Evolutionary conservation across 2,797 vertebrate species (phyloP).

Genomic region (Lepus oiostolus): DNA sequence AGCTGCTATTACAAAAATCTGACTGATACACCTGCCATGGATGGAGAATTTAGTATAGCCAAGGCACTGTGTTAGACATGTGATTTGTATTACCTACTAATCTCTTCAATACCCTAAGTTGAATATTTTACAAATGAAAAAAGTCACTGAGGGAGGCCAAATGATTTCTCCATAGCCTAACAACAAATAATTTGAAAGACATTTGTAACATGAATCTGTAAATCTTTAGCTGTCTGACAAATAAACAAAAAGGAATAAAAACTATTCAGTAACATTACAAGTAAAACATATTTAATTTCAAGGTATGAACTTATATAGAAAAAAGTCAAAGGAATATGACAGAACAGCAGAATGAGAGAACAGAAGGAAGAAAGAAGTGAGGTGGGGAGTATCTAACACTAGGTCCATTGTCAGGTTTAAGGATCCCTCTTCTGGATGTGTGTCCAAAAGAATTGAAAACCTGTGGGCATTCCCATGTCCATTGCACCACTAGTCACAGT

Average conservation of each 20-base stretch:
- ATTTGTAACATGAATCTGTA: neutral
- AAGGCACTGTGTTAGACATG: neutral
- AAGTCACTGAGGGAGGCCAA: neutral
- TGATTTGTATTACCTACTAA: neutral
- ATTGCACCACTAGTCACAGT: neutral
- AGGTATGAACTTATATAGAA: neutral
- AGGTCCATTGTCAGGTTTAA: neutral
- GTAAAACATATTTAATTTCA: conserved; percentile 10
- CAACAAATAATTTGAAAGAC: neutral
- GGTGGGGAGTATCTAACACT: neutral
- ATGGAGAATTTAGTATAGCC: neutral
- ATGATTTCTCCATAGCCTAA: neutral
- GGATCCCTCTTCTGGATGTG: neutral
- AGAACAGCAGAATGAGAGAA: neutral
- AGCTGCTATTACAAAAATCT: no score
- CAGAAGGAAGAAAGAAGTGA: neutral
- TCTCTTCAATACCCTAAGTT: neutral
- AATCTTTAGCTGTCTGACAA: neutral
- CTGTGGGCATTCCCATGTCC: neutral
- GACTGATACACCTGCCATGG: neutral
- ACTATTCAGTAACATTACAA: neutral
- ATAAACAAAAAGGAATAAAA: neutral
- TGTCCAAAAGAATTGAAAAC: neutral
- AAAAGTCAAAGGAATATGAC: neutral
- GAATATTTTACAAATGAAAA: conserved; percentile 12